Evolutionary conservation across 2,888 invertebrate genomes (phyloP).

Genomic region (Sesia bembeciformis): DNA sequence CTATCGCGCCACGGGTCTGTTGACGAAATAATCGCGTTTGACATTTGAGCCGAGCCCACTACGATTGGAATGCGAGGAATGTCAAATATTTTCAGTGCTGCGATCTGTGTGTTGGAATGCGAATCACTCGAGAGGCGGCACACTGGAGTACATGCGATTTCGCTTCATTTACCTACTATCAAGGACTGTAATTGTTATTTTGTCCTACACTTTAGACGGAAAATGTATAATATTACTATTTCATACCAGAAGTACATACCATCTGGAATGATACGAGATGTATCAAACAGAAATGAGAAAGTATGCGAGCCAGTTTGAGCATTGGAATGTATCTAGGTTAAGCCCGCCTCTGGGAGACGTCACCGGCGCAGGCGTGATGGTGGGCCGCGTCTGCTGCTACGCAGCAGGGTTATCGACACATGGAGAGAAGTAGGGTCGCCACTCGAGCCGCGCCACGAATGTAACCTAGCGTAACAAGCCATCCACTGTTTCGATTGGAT

Average conservation of each 20-base stretch:
- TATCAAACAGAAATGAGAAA: background rate
- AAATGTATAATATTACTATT: background rate
- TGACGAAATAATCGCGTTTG: slow-evolving; percentile 78
- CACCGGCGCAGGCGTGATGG: slow-evolving; percentile 63
- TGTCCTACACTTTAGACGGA: background rate
- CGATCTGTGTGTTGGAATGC: slow-evolving; percentile 74
- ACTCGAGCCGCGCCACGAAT: slow-evolving; percentile 12
- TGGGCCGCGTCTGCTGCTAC: slow-evolving; percentile 38
- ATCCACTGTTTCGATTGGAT: slow-evolving; percentile 54
- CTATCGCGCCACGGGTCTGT: slow-evolving; percentile 72
- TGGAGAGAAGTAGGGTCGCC: slow-evolving; percentile 39
- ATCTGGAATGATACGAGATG: background rate
- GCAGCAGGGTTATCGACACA: slow-evolving; percentile 68
- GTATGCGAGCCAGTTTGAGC: background rate
- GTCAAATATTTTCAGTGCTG: slow-evolving; percentile 79
- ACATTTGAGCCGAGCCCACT: slow-evolving; percentile 83
- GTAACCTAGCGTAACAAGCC: slow-evolving; percentile 37
- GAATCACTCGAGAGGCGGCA: slow-evolving; percentile 46
- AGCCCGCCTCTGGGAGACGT: slow-evolving; percentile 51
- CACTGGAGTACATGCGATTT: slow-evolving; percentile 31
- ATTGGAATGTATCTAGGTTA: slow-evolving; percentile 57
- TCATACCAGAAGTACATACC: background rate
- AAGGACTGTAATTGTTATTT: background rate
- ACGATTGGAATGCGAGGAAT: slow-evolving; percentile 78
- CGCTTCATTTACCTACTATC: background rate